These are phyloP conservation scores for Zaprionus tsacasi DNA, from an alignment of 1,140 invertebrate genomes.

Conservation along the genomic window DNA sequence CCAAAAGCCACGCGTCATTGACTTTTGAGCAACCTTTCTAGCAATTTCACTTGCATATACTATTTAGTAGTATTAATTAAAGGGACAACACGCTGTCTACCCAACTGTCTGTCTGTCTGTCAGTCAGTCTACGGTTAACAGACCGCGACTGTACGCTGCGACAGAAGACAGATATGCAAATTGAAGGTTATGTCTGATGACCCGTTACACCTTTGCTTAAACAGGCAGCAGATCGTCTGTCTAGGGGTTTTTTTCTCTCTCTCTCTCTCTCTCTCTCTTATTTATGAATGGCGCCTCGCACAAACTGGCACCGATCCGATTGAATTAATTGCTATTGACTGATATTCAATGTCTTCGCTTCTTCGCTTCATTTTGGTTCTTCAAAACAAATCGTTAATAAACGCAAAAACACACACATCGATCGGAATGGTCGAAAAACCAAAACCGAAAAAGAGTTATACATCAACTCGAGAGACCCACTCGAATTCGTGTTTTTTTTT, in stretches of 20 bases:
- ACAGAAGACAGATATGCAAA: slow-evolving; percentile 29
- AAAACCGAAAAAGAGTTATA: slow-evolving; percentile 6
- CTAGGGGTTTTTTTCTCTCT: neutral
- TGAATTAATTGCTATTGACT: slow-evolving; percentile 54
- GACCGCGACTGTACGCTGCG: slow-evolving; percentile 21
- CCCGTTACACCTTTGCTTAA: slow-evolving; percentile 34
- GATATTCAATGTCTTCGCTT: slow-evolving; percentile 43
- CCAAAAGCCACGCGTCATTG: slow-evolving; percentile 38
- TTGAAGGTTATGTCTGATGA: slow-evolving; percentile 37
- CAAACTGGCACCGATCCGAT: slow-evolving; percentile 70
- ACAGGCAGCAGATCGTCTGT: slow-evolving; percentile 11
- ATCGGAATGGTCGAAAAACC: slow-evolving; percentile 14
- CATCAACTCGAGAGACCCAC: neutral
- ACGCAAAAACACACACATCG: slow-evolving; percentile 26
- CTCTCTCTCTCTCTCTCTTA: slow-evolving; percentile 42
- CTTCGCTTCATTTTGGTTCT: slow-evolving; percentile 45
- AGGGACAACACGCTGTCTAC: slow-evolving; percentile 14
- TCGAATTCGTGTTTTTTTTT: slow-evolving; percentile 6
- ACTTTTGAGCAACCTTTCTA: slow-evolving; percentile 40
- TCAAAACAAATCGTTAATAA: slow-evolving; percentile 69
- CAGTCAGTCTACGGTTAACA: slow-evolving; percentile 17
- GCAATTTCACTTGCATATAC: slow-evolving; percentile 39
- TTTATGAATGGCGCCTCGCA: slow-evolving; percentile 74
- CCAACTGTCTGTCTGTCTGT: neutral
- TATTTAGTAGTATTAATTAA: slow-evolving; percentile 51